These are phyloP conservation scores for Papilio machaon DNA, from an alignment of 1,140 invertebrate species.

Conservation along the genomic window DNA sequence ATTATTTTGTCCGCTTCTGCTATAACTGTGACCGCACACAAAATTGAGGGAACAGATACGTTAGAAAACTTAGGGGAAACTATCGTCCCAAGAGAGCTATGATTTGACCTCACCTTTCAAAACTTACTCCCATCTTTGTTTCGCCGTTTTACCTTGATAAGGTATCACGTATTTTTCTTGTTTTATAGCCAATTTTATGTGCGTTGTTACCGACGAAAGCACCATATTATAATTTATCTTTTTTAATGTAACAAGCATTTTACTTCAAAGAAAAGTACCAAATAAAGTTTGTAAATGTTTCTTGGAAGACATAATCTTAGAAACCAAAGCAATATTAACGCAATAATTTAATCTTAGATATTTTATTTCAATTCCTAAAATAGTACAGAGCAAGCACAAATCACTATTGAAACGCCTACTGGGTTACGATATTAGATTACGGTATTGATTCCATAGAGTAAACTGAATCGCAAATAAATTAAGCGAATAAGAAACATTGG, in stretches of 20 bases:
- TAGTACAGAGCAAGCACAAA: conserved; percentile 7
- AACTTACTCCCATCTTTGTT: conserved; percentile 55
- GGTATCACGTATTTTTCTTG: conserved; percentile 17
- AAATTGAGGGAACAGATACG: conserved; percentile 9
- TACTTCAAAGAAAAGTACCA: neutral
- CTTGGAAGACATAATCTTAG: too few relatives aligned
- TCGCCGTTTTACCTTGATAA: conserved; percentile 46
- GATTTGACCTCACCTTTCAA: conserved; percentile 66
- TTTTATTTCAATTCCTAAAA: neutral
- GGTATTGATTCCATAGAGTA: conserved; percentile 42
- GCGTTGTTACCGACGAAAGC: conserved; percentile 5
- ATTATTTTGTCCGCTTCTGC: neutral
- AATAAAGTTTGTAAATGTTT: too few relatives aligned
- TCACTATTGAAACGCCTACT: conserved; percentile 26
- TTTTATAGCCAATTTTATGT: conserved; percentile 42
- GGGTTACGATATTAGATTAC: conserved; percentile 43
- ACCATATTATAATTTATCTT: neutral
- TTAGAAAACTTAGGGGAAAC: conserved; percentile 54
- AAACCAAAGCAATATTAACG: too few relatives aligned
- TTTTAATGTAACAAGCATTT: neutral
- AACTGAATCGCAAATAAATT: conserved; percentile 73
- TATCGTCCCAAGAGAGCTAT: conserved; percentile 61
- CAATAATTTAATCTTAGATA: neutral
- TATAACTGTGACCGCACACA: neutral
- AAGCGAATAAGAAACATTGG: conserved; percentile 68